phyloP scores from a whole-genome alignment of 35 echinoderm and acorn worm genomes.

The Anneissia japonica region DNA sequence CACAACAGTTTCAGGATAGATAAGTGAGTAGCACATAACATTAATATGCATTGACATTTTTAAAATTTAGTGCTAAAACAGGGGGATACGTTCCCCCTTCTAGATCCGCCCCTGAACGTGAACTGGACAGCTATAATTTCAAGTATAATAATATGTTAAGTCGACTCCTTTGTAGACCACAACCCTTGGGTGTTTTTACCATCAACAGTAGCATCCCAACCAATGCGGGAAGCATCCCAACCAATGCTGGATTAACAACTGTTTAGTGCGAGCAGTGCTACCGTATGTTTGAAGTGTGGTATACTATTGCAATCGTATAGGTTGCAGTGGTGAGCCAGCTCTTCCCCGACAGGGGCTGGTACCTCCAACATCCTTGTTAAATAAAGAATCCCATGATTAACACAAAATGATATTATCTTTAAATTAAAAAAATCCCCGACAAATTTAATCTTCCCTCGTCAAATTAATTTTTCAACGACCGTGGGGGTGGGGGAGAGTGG shows the following conservation, averaged over 20 bases:
- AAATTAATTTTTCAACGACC: too few species aligned
- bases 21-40: too few species aligned
- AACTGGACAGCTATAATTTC: not conserved
- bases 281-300: not conserved
- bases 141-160: slow-evolving; percentile 3
- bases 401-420: too few species aligned
- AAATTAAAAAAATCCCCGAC: too few species aligned
- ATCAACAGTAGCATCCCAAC: slow-evolving; percentile 11
- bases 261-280: not conserved
- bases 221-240: not conserved
- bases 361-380: not conserved
- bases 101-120: too few species aligned
- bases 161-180: not conserved
- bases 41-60: too few species aligned
- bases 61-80: too few species aligned
- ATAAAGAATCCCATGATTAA: not conserved
- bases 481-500: not conserved
- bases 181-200: not conserved
- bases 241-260: not conserved
- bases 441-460: too few species aligned
- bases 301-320: too few species aligned
- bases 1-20: too few species aligned
- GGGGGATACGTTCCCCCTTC: too few species aligned
- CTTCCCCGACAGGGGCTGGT: not conserved
- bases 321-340: too few species aligned